A percentile compares a stretch with the other conserved stretches of the same genome.
Conservation (phyloP, 2,888 invertebrate genomes). For the Norana najaformis region DNA sequence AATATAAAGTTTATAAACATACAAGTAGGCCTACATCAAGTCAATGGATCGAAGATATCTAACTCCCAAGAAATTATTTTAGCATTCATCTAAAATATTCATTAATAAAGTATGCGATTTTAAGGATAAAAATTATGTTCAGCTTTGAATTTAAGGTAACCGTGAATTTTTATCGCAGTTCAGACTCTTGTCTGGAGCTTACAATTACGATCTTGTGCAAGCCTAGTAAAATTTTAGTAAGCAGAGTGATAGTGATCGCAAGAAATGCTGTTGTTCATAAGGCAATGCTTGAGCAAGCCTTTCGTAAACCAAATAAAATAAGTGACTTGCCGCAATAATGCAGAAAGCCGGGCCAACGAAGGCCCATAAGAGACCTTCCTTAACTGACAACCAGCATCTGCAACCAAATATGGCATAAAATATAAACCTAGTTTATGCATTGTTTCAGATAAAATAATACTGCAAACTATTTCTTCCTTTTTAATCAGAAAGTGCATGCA, state of each 20-base stretch:
- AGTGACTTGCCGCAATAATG: slow-evolving; percentile 39
- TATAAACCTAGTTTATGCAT: too few relatives aligned
- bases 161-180: not conserved
- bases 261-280: not conserved
- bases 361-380: slow-evolving; percentile 41
- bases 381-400: slow-evolving; percentile 43
- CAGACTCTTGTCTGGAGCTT: too few relatives aligned
- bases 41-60: not conserved
- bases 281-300: not conserved
- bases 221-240: not conserved
- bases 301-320: not conserved
- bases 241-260: not conserved
- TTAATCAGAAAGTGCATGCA: not conserved
- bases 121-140: not conserved
- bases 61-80: not conserved
- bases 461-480: not conserved
- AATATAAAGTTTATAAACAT: not conserved
- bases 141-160: not conserved
- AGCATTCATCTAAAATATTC: not conserved
- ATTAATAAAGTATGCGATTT: not conserved
- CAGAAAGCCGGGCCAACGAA: slow-evolving; percentile 43
- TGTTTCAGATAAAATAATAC: not conserved
- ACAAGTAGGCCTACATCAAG: not conserved
- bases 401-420: too few relatives aligned
- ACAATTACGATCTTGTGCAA: too few relatives aligned